Evolutionary conservation across 2,113 vertebrate species (phyloP), one percentile per base, ranked within the genome.

Genomic region (Mastomys natalensis): DNA sequence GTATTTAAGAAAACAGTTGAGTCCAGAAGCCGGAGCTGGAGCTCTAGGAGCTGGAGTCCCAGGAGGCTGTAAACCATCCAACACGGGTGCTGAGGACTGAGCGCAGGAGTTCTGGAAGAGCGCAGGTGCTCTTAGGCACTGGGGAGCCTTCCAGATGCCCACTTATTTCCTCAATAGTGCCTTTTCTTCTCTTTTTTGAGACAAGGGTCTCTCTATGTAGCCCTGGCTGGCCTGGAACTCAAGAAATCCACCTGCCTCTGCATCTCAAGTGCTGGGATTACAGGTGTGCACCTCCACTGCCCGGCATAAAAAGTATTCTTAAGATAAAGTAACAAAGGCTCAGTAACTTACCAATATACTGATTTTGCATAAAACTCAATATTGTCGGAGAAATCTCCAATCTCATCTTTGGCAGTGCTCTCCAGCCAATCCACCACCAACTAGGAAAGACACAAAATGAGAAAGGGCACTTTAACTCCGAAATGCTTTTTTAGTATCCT

Each of bases 341-440:
- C 29, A 93, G 4, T 78, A 89, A 98, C 99, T 99, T 98, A 99
- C 99, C 99, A 99, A 98, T 99, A 99, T 5, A 99, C 99, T 85
- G 99, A 99, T 98, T 99, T 99, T 95, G 99, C 99, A 95, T 99
- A 99, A 98, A 99, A 99, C 91, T 99, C 99, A 81, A 99, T 99
- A 94, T 99, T 99, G 97, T 99, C 99, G 0, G 99, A 99, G 97
- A 99, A 99, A 96, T 99, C 99, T 81, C 99, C 99, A 77, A 99
- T 99, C 97, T 99, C 99, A 97, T 99, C 99, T 98, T 99, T 99
- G 97, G 99, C 99, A 92, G 99, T 99, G 98, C 99, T 99, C 98
- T 99, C 99, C 81, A 99, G 97, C 99, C 99, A 99, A 98, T 99
- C 99, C 53, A 99, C 99, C 29, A 99, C 99, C 97, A 99, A 97